phyloP scores from a whole-genome alignment of 2,888 invertebrate species.

The Pimpla rufipes region DNA sequence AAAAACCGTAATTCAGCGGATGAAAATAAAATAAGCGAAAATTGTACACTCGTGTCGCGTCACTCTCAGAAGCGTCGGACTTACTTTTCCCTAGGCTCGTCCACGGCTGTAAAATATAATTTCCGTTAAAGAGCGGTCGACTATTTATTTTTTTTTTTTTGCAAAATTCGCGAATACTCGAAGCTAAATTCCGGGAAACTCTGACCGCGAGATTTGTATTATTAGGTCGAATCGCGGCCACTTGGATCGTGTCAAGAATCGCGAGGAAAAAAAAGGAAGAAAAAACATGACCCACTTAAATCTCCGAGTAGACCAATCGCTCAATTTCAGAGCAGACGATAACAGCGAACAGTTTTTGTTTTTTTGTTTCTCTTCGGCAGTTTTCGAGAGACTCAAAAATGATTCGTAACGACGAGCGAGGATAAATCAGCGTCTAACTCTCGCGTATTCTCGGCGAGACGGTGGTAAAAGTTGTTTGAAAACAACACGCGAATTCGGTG shows the following conservation, averaged over 20 bases:
- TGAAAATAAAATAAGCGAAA: constrained; percentile 40
- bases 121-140: constrained; percentile 61
- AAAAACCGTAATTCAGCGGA: constrained; percentile 49
- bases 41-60: constrained; percentile 63
- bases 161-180: too few relatives aligned
- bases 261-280: constrained; percentile 9
- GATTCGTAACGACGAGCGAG: constrained; percentile 2
- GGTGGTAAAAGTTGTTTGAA: constrained; percentile 40
- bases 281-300: constrained; percentile 11
- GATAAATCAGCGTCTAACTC: constrained; percentile 3
- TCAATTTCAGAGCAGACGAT: constrained; percentile 37
- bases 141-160: too few relatives aligned
- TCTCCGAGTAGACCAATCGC: constrained; percentile 4
- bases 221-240: constrained; percentile 17
- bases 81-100: constrained; percentile 98
- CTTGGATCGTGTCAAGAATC: constrained; percentile 12
- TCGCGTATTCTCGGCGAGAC: constrained; percentile 26
- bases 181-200: constrained; percentile 18
- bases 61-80: constrained; percentile 84
- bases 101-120: constrained; percentile 92
- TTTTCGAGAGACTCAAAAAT: constrained; percentile 20
- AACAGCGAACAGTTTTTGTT: not conserved
- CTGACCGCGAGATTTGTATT: constrained; percentile 11
- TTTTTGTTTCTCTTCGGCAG: not conserved
- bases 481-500: constrained; percentile 34